Conservation (phyloP, 1,140 invertebrate genomes). For the Pentalonia nigronervosa region DNA sequence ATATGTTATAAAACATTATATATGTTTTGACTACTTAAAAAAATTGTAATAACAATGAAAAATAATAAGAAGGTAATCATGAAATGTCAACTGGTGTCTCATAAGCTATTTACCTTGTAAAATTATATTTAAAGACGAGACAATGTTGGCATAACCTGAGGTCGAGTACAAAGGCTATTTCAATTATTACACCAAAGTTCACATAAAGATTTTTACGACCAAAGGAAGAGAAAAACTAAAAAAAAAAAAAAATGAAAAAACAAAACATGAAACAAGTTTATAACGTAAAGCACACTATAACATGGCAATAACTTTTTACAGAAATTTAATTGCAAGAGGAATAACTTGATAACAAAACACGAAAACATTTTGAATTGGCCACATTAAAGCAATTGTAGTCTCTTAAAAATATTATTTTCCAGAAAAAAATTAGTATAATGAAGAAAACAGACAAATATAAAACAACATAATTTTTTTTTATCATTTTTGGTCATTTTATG, state of each 20-base stretch:
- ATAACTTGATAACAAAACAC: conserved; percentile 37
- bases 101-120: conserved; percentile 30
- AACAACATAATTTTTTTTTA: not conserved
- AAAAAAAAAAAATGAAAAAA: conserved; percentile 13
- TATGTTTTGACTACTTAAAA: not conserved
- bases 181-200: conserved; percentile 43
- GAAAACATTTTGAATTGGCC: conserved; percentile 26
- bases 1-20: not conserved
- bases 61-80: conserved; percentile 23
- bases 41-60: not conserved
- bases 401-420: not conserved
- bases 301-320: conserved; percentile 21
- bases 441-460: not conserved
- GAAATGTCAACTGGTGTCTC: conserved; percentile 41
- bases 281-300: conserved; percentile 18
- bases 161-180: conserved; percentile 41
- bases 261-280: conserved; percentile 30
- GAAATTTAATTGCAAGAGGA: conserved; percentile 9
- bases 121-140: conserved; percentile 47
- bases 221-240: not conserved
- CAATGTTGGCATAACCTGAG: conserved; percentile 16
- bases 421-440: not conserved
- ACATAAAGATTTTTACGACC: conserved; percentile 45
- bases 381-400: not conserved
- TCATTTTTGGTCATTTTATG: not conserved